Conservation (phyloP, 2,888 invertebrate genomes). For the Empis stercorea region DNA sequence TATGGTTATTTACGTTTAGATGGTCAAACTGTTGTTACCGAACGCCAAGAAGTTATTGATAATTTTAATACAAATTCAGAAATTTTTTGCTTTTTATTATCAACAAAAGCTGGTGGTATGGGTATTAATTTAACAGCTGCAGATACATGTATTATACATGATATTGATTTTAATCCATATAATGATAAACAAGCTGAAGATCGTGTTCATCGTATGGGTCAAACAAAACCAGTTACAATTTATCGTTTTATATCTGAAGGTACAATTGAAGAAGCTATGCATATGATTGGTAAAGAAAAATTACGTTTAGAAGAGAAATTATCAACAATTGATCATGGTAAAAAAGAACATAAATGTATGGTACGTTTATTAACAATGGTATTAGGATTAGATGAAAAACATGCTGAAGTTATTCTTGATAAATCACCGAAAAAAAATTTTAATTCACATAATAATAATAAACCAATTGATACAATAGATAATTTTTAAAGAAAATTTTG, state of each 20-base stretch:
- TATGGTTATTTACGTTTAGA: constrained; percentile 73
- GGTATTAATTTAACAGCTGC: constrained; percentile 91
- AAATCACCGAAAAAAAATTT: too few species aligned
- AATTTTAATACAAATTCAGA: constrained; percentile 64
- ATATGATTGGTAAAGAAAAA: constrained; percentile 80
- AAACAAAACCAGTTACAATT: constrained; percentile 71
- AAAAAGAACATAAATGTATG: constrained; percentile 61
- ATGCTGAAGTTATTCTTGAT: background rate
- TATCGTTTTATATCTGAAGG: constrained; percentile 71
- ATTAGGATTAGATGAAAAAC: constrained; percentile 42
- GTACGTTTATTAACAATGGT: constrained; percentile 67
- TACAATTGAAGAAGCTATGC: constrained; percentile 89
- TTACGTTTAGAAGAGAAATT: constrained; percentile 83
- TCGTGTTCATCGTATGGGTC: constrained; percentile 65
- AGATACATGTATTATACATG: constrained; percentile 90
- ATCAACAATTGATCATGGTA: constrained; percentile 40
- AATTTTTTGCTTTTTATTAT: constrained; percentile 81
- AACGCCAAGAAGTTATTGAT: constrained; percentile 82
- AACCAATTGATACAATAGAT: too few species aligned
- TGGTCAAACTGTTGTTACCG: constrained; percentile 75
- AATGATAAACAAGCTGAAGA: constrained; percentile 98
- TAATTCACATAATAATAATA: too few species aligned
- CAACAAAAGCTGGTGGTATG: constrained; percentile 90
- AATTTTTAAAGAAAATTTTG: too few species aligned
- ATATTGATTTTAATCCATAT: constrained; percentile 96